Conservation (phyloP, 2,113 vertebrate species). For the Lepidothrix coronata region DNA sequence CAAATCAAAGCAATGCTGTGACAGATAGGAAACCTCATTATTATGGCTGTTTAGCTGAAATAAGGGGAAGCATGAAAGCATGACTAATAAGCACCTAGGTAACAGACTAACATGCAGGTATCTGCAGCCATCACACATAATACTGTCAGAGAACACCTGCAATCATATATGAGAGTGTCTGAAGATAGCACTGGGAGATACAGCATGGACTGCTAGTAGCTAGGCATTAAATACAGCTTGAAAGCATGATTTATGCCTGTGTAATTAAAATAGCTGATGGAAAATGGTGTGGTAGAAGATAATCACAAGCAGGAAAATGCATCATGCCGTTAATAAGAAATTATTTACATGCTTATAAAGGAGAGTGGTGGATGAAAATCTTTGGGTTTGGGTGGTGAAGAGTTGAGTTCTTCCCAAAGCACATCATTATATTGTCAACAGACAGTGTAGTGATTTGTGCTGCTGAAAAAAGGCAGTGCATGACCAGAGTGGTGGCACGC, state of each 20-base stretch:
- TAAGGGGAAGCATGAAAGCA: background rate
- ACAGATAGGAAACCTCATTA: background rate
- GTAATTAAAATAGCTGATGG: background rate
- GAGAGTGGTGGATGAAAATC: background rate
- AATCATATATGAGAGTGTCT: background rate
- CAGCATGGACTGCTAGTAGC: background rate
- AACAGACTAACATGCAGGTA: background rate
- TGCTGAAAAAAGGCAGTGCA: background rate
- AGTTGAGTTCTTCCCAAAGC: background rate
- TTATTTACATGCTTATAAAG: background rate
- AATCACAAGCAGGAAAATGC: background rate
- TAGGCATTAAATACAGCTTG: background rate
- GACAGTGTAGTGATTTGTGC: background rate
- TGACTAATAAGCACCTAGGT: background rate
- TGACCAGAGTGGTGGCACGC: background rate
- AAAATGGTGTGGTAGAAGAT: background rate
- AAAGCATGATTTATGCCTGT: background rate
- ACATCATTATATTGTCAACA: background rate
- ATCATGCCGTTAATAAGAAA: background rate
- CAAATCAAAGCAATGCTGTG: background rate
- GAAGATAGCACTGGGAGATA: background rate
- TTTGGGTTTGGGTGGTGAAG: background rate
- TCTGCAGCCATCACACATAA: background rate
- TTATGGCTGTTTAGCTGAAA: background rate
- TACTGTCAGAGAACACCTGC: background rate